phyloP scores from a whole-genome alignment of 2,888 invertebrate genomes.

The Gymnosoma rotundatum region DNA sequence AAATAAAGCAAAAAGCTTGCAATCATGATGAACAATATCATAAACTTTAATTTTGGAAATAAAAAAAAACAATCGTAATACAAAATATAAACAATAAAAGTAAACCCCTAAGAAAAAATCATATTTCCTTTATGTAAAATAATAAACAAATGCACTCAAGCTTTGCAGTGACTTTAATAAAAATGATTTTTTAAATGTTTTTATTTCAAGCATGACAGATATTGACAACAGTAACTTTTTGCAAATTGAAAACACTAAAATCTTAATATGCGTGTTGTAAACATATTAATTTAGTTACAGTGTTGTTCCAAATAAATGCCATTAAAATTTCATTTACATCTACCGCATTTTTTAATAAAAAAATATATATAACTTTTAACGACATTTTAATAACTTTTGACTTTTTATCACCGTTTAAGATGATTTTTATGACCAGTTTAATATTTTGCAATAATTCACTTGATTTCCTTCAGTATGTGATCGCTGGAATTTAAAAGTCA shows the following conservation, averaged over 20 bases:
- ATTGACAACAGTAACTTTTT: constrained; percentile 49
- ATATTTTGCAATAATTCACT: no score
- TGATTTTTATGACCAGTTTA: no score
- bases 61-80: not conserved
- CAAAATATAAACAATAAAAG: not conserved
- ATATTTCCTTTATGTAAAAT: constrained; percentile 14
- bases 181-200: constrained; percentile 43
- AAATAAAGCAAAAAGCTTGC: constrained; percentile 10
- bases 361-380: no score
- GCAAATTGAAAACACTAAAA: constrained; percentile 1
- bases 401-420: no score
- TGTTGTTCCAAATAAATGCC: not conserved
- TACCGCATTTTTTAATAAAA: no score
- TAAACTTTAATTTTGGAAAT: constrained; percentile 8
- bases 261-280: constrained; percentile 29
- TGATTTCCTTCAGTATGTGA: no score
- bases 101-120: constrained; percentile 15
- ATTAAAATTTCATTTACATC: not conserved
- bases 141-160: constrained; percentile 32
- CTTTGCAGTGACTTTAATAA: constrained; percentile 30
- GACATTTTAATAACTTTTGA: no score
- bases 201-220: constrained; percentile 51
- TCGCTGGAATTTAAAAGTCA: no score
- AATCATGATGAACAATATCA: constrained; percentile 1
- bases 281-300: not conserved